Evolutionary conservation across 2,888 invertebrate genomes (phyloP), one percentile per base, ranked within the genome.

Genomic region (Zygogramma bicolorata): DNA sequence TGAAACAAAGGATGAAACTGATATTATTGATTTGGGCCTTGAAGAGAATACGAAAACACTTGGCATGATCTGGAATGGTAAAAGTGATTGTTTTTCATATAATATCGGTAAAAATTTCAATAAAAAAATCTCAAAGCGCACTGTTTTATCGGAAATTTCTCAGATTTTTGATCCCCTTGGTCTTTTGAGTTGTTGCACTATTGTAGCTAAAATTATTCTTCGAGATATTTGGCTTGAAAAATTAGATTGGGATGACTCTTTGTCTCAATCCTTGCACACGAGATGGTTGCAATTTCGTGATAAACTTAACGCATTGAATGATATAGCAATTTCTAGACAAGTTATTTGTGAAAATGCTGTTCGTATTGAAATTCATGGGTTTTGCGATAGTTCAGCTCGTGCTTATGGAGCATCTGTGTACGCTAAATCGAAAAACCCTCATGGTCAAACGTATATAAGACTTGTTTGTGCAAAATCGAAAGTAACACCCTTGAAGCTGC

Each of bases 141-240:
- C 40, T 15, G 57, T 73, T 15, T 18, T 70, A 18, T 66, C 63
- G 1, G 65, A 68, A 46, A 67, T 18, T n/a, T 62, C 70, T 40
- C 70, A 73, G 61, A 68, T 70, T 0, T 72, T 65, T 57, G 75
- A 69, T 40, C 69, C 70, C 2, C 20, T 72, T 4, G 72, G 72
- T 15, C 65, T 72, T 3, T 53, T 69, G 34, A 67, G 69, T 63
- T 61, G 68, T n/a, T n/a, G n/a, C 18, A 61, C 27, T 10, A 70
- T 72, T 10, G 62, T 69, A 15, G 65, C 67, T 4, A 75, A 75
- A 49, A 60, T 72, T 18, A 58, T 75, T 8, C 8, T 75, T 3
- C 65, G 65, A 62, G 42, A 59, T 13, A 38, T 74, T 5, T 74
- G 71, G 74, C 53, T 53, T 18, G 68, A 68, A 71, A 68, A 71